Conservation (phyloP, 2,113 vertebrate species). For the Ophiodon elongatus region DNA sequence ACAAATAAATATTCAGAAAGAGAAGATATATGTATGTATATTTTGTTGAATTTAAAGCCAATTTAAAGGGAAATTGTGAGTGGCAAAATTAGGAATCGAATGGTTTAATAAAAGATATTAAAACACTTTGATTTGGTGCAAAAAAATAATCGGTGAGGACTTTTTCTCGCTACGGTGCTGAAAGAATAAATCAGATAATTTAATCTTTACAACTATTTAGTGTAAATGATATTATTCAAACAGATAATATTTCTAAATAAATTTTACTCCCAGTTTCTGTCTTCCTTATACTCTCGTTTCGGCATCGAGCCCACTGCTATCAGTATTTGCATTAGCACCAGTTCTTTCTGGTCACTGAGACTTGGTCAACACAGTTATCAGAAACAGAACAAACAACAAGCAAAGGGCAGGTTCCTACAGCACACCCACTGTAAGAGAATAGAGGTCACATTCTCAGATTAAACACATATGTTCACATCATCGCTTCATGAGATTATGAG, state of each 20-base stretch:
- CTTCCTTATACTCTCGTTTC: not conserved
- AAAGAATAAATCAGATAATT: not conserved
- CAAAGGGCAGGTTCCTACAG: constrained; percentile 44
- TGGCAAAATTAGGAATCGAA: not conserved
- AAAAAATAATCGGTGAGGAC: not conserved
- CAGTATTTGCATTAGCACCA: constrained; percentile 57
- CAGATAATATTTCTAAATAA: not conserved
- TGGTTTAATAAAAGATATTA: not conserved
- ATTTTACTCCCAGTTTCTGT: constrained; percentile 1
- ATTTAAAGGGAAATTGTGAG: not conserved
- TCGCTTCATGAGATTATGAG: not conserved
- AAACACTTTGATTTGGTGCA: not conserved
- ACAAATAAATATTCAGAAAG: not conserved
- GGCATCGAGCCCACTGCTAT: constrained; percentile 13
- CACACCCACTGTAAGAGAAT: not conserved
- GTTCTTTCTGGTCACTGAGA: constrained; percentile 38
- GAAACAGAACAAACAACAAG: constrained; percentile 67
- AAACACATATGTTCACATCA: not conserved
- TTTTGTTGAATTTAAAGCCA: not conserved
- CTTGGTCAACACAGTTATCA: constrained; percentile 70
- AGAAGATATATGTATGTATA: not conserved
- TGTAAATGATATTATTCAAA: not conserved
- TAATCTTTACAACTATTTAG: not conserved
- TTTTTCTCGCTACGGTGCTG: not conserved
- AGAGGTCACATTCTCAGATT: not conserved